A percentile compares a stretch with the other conserved stretches of the same genome.
phyloP scores from a whole-genome alignment of 1,140 invertebrate genomes.

The Tetragnatha versicolor region DNA sequence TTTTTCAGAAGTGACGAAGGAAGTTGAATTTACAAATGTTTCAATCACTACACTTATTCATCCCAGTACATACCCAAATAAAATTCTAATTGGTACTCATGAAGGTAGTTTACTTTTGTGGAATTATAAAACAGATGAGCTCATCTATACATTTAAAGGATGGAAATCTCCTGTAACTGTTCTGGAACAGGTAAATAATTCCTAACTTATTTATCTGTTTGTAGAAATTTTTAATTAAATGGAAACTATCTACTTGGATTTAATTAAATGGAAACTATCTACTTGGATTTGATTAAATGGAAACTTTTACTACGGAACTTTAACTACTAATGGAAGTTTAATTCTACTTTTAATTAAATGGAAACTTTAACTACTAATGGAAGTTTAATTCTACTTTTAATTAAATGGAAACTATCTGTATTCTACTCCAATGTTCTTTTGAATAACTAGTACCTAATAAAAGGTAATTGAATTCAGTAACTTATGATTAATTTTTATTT shows the following conservation, averaged over 20 bases:
- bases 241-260: background rate
- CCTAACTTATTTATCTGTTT: background rate
- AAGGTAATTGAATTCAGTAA: too few relatives aligned
- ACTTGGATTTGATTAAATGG: too few relatives aligned
- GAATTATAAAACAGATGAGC: conserved; percentile 82
- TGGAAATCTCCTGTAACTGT: conserved; percentile 76
- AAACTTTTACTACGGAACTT: too few relatives aligned
- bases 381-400: too few relatives aligned
- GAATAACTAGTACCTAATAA: too few relatives aligned
- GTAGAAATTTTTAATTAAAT: background rate
- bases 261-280: too few relatives aligned
- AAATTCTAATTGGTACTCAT: conserved; percentile 88
- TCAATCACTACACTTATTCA: conserved; percentile 81
- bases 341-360: too few relatives aligned
- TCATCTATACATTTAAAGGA: conserved; percentile 82
- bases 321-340: too few relatives aligned
- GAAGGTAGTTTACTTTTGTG: conserved; percentile 88
- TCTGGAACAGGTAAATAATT: conserved; percentile 70
- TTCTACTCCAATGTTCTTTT: too few relatives aligned
- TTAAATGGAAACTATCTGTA: too few relatives aligned
- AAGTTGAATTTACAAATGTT: conserved; percentile 68
- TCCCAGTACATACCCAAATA: conserved; percentile 93
- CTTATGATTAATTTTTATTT: too few relatives aligned
- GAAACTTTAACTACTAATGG: too few relatives aligned
- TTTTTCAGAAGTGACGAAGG: conserved; percentile 23